Conservation (phyloP, 2,888 invertebrate genomes). For the Drosophila infuscata region DNA sequence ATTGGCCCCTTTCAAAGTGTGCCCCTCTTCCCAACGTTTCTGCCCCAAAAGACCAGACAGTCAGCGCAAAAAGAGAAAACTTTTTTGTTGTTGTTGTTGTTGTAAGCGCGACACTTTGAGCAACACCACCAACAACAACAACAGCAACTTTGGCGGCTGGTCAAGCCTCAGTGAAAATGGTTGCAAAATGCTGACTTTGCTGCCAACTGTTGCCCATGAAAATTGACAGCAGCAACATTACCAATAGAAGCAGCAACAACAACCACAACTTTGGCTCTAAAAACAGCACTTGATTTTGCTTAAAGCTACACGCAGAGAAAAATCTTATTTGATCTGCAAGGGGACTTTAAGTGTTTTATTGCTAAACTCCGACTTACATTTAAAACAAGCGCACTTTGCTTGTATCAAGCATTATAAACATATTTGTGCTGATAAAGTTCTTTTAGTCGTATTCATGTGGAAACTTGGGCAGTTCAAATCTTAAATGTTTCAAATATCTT, state of each 20-base stretch:
- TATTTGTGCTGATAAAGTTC: not conserved
- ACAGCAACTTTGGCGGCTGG: constrained; percentile 45
- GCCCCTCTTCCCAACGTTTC: not conserved
- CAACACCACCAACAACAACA: constrained; percentile 26
- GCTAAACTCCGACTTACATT: not conserved
- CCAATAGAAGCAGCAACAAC: not conserved
- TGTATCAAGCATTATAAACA: not conserved
- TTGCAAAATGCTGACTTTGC: constrained; percentile 38
- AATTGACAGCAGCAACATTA: constrained; percentile 17
- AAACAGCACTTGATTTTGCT: not conserved
- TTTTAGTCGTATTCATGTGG: no score
- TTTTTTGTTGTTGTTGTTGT: constrained; percentile 23
- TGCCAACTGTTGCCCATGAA: constrained; percentile 52
- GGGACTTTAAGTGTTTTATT: not conserved
- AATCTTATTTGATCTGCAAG: not conserved
- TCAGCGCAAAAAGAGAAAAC: constrained; percentile 68
- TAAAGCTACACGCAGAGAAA: constrained; percentile 4
- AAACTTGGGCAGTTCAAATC: not conserved
- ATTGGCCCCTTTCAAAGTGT: constrained; percentile 35
- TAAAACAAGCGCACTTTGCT: not conserved
- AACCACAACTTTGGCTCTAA: not conserved
- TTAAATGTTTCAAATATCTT: not conserved
- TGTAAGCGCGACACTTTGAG: constrained; percentile 58
- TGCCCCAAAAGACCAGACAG: constrained; percentile 20
- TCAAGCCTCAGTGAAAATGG: constrained; percentile 56